Evolutionary conservation across 2,797 vertebrate genomes (phyloP), one percentile per base, ranked within the genome.

Genomic region (Leptoclinus maculatus): DNA sequence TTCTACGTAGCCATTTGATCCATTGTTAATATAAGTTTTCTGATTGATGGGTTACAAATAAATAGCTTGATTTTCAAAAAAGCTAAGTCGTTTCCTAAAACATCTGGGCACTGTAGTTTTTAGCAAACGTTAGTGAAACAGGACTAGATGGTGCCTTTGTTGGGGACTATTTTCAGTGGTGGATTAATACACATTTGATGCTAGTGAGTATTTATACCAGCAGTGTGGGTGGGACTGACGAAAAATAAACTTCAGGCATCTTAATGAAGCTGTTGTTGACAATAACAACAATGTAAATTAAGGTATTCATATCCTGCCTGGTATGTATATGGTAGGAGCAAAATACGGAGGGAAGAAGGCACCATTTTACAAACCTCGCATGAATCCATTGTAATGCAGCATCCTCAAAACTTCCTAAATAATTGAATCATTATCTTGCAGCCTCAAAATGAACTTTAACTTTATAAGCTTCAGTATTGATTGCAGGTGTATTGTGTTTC

Each of bases 401-500:
- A 51, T 25, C 10, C 29, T 62, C 57, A 51, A 51, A 73, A 74
- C 38, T 58, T 56, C 59, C 57, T 41, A 63, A 53, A 57, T 17
- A 67, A 41, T 27, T 66, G 6, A 74, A 57, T 38, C 58, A 64
- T 43, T 62, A 41, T 41, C 59, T 45, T n/a, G 39, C 41, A 71
- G 21, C 47, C 51, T 66, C 21, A 59, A 71, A 51, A 71, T 47
- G 57, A 82, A 65, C 76, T 6, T 6, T 23, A 45, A 76, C 4
- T 67, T 53, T 56, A 71, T 66, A 65, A 71, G 34, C 23, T 53
- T 23, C 45, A 69, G 54, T 59, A 54, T 79, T 76, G 59, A 59
- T 53, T 71, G 47, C 64, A 12, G 25, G 11, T 21, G 39, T 51
- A 9, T 47, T 16, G 19, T 3, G 17, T 68, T 64, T 27, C 19